Evolutionary conservation across 2,888 invertebrate species (phyloP).

Genomic region (Mythimna impura): DNA sequence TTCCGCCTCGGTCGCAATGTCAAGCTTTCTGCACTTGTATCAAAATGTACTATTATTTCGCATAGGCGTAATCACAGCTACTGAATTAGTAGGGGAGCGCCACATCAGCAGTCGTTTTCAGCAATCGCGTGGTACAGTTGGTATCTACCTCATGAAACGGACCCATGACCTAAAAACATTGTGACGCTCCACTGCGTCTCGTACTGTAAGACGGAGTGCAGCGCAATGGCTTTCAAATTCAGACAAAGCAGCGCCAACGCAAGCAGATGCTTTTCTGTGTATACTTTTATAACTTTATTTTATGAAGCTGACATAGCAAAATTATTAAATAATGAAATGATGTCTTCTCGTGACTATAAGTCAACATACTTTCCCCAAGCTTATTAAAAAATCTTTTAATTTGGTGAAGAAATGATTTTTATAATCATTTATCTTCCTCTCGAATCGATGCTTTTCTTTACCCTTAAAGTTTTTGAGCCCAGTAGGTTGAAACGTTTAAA

Average conservation of each 20-base stretch:
- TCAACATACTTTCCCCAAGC: no score
- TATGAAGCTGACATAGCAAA: not conserved
- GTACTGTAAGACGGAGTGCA: conserved; percentile 12
- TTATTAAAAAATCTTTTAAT: no score
- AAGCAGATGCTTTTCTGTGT: not conserved
- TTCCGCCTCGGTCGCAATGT: no score
- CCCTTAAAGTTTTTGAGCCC: no score
- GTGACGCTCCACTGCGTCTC: conserved; percentile 28
- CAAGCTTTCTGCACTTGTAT: no score
- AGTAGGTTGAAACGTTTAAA: no score
- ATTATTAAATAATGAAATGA: no score
- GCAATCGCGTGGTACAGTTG: not conserved
- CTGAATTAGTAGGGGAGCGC: not conserved
- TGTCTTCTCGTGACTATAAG: no score
- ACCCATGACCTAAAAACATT: conserved; percentile 31
- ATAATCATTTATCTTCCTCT: no score
- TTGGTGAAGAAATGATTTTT: no score
- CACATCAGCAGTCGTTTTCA: not conserved
- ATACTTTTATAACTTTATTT: not conserved
- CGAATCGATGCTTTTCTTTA: no score
- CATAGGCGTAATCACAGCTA: not conserved
- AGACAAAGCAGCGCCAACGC: not conserved
- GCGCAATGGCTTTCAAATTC: conserved; percentile 20
- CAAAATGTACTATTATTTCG: no score
- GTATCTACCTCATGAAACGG: conserved; percentile 9